Conservation (phyloP, 2,113 vertebrate species). For the Neodontobutis hainanensis region DNA sequence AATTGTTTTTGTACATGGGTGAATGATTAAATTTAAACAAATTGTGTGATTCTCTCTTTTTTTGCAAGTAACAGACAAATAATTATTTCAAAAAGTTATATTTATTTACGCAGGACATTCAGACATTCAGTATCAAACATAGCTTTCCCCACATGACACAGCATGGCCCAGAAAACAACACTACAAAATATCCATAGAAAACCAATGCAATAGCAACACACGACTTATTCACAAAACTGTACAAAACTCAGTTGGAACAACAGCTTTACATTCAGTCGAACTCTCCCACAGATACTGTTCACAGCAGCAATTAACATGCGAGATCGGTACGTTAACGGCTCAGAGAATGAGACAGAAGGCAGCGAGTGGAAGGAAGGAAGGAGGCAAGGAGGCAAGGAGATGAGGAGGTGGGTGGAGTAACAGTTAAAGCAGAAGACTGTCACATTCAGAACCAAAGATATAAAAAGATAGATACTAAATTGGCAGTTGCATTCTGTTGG, state of each 20-base stretch:
- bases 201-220: constrained; percentile 60
- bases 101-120: constrained; percentile 62
- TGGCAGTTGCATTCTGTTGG: not conserved
- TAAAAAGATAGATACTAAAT: not conserved
- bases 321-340: constrained; percentile 38
- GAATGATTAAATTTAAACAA: constrained; percentile 70
- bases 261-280: constrained; percentile 69
- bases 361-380: constrained; percentile 17
- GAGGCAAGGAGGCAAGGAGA: constrained; percentile 15
- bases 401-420: constrained; percentile 10
- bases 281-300: constrained; percentile 42
- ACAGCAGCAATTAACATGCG: constrained; percentile 42
- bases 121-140: constrained; percentile 71
- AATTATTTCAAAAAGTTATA: constrained; percentile 41
- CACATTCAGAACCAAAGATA: constrained; percentile 57
- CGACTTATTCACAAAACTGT: constrained; percentile 59
- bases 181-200: constrained; percentile 74
- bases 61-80: not conserved
- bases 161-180: constrained; percentile 64
- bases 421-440: constrained; percentile 47
- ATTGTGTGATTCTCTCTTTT: constrained; percentile 8
- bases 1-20: constrained; percentile 81
- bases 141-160: constrained; percentile 54
- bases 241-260: constrained; percentile 73
- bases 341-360: constrained; percentile 46